These are phyloP conservation scores for Eleutherodactylus coqui DNA, from an alignment of 2,797 vertebrate genomes.

Conservation along the genomic window DNA sequence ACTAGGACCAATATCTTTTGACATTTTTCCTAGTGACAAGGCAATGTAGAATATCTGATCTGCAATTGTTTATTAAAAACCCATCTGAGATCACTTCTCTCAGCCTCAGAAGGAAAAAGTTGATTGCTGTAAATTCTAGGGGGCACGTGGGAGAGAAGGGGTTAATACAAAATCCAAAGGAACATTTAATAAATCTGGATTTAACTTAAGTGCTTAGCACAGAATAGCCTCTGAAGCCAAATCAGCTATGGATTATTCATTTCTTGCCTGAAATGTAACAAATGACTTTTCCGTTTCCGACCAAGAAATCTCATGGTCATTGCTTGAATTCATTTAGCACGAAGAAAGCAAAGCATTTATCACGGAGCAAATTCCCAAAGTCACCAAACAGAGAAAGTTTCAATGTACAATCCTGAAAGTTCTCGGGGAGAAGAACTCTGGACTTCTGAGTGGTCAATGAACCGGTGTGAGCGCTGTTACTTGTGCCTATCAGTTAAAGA, in stretches of 20 bases:
- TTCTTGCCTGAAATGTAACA: conserved; percentile 63
- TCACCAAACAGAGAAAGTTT: conserved; percentile 53
- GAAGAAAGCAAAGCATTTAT: conserved; percentile 60
- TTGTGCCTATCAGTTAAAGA: not conserved
- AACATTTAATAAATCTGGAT: conserved; percentile 54
- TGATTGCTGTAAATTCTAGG: not conserved
- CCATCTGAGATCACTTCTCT: not conserved
- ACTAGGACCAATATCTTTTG: not conserved
- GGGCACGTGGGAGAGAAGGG: not conserved
- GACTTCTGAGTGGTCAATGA: not conserved
- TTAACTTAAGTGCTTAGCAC: conserved; percentile 57
- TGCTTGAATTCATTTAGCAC: conserved; percentile 61
- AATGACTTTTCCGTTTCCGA: conserved; percentile 63
- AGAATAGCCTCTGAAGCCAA: conserved; percentile 51
- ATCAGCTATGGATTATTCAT: conserved; percentile 63
- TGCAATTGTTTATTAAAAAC: not conserved
- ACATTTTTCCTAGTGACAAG: too few relatives aligned
- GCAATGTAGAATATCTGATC: not conserved
- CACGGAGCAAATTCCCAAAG: conserved; percentile 60
- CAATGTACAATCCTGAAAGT: conserved; percentile 37
- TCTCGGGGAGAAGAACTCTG: not conserved
- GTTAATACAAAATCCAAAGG: conserved; percentile 51
- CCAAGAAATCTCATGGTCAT: conserved; percentile 63
- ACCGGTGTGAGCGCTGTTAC: not conserved
- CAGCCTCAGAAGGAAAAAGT: not conserved